Evolutionary conservation across 92 coral and sea anemone genomes (phyloP), one percentile per base, ranked within the genome.

Genomic region (Porites evermanni): DNA sequence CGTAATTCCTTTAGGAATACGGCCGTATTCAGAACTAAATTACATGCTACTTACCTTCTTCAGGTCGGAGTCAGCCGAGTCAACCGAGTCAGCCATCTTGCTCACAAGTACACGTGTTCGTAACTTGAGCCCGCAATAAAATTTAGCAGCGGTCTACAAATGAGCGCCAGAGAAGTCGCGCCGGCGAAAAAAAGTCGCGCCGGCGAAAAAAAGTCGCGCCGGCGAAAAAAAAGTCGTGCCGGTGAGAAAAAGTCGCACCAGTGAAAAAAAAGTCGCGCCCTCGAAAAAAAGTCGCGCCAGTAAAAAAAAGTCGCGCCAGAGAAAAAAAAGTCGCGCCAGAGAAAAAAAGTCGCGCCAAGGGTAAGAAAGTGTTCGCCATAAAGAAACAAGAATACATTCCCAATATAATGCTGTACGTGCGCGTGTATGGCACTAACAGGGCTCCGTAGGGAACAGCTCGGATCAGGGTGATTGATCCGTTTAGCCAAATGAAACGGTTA

Each of bases 61-160:
- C 68, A 65, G 66, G 68, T 67, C 76, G 64, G 67, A 67, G 85
- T 80, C 85, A 67, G 65, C 64, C 85, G 38, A 11, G 76, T 71
- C 76, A 71, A 54, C 14, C 58, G 58, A 53, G 58, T 53, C 58
- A 53, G 58, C 58, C 76, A 71, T 71, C 76, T 61, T 79, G 54
- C 73, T 68, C 76, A 58, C 29, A 26, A 72, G 60, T 56, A 83
- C 69, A 70, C 76, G 84, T 63, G 74, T 66, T 81, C 63, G 78
- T 12, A 51, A 52, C 60, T 63, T 16, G 72, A 63, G 82, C 32
- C 54, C 29, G 32, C 54, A 21, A 64, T 29, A 78, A 61, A 17
- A 60, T 26, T 11, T 52, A 75, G 64, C 29, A 47, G 78, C 78
- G 78, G 60, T 53, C 64, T 19, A 75, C 44, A 75, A 75, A 75